Evolutionary conservation across 2,888 invertebrate species (phyloP).

Genomic region (Netelia fuscicornis): DNA sequence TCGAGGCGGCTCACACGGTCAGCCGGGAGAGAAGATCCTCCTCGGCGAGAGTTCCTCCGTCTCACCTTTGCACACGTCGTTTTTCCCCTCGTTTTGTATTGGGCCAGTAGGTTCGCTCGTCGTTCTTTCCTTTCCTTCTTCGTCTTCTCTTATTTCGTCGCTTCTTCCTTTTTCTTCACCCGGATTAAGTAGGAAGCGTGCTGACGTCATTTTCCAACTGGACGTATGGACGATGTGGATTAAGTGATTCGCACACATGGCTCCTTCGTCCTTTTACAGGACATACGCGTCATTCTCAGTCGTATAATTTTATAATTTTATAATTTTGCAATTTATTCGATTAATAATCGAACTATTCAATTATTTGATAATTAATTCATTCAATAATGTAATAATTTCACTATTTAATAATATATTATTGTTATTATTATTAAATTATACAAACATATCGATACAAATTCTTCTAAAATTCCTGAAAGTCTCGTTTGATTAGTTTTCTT

Average conservation of each 20-base stretch:
- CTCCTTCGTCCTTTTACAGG: too few species aligned
- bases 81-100: conserved; percentile 31
- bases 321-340: background rate
- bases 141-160: conserved; percentile 42
- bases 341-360: background rate
- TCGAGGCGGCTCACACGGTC: conserved; percentile 42
- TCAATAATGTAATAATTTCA: too few species aligned
- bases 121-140: conserved; percentile 26
- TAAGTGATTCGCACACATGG: too few species aligned
- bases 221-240: too few species aligned
- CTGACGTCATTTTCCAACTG: too few species aligned
- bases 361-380: too few species aligned
- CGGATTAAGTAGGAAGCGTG: conserved; percentile 29
- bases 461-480: background rate
- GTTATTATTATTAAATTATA: too few species aligned
- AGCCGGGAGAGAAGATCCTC: conserved; percentile 42
- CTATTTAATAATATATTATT: too few species aligned
- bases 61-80: conserved; percentile 61
- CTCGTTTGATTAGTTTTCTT: background rate
- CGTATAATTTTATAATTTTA: background rate
- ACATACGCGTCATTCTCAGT: too few species aligned
- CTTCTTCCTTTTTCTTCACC: conserved; percentile 44
- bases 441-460: background rate
- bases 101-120: conserved; percentile 7
- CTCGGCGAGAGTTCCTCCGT: conserved; percentile 54